Conservation (phyloP, 2,113 vertebrate genomes). For the Merops nubicus region DNA sequence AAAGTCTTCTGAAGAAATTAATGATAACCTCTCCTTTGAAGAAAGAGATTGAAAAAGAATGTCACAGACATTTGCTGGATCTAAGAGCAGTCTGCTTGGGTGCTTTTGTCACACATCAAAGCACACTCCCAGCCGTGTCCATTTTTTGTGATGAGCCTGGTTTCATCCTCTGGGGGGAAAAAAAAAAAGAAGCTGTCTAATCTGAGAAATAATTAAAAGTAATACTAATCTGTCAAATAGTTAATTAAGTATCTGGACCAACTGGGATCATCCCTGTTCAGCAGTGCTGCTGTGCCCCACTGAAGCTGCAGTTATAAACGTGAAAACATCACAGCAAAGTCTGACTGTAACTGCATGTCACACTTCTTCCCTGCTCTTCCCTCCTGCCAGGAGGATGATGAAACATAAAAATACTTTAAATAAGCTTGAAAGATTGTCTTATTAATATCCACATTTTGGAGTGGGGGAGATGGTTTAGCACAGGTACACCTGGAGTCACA, state of each 20-base stretch:
- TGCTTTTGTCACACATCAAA: background rate
- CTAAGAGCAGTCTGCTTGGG: background rate
- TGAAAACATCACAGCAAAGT: background rate
- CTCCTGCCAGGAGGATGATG: background rate
- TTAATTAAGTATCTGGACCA: background rate
- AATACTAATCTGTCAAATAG: background rate
- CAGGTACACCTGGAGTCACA: background rate
- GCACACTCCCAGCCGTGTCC: background rate
- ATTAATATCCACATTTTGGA: background rate
- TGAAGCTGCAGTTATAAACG: background rate
- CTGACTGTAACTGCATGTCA: background rate
- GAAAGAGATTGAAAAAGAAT: background rate
- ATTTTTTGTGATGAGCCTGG: background rate
- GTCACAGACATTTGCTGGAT: background rate
- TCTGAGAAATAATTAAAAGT: background rate
- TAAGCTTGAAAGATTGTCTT: background rate
- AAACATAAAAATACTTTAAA: background rate
- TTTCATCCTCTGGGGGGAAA: rapidly evolving
- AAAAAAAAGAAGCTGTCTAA: background rate
- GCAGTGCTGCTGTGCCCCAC: background rate
- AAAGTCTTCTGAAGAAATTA: background rate
- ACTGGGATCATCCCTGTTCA: background rate
- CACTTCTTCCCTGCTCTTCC: background rate
- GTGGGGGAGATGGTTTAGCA: background rate
- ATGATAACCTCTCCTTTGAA: background rate